These are phyloP conservation scores for Tipula confusa DNA, from an alignment of 2,888 invertebrate species.

Conservation along the genomic window DNA sequence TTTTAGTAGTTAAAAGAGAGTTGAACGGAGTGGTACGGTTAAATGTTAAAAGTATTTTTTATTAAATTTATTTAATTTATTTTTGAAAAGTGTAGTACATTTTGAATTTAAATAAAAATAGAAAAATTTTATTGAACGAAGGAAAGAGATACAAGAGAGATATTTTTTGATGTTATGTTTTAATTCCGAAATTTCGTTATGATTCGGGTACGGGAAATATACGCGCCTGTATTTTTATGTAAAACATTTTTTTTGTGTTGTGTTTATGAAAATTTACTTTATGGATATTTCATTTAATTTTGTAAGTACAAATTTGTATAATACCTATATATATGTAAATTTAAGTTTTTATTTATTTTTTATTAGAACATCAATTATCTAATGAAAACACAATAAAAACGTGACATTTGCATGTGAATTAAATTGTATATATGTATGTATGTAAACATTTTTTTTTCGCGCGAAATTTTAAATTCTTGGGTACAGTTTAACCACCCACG, in stretches of 20 bases:
- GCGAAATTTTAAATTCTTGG: background rate
- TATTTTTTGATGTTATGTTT: background rate
- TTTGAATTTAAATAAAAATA: background rate
- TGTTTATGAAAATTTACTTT: background rate
- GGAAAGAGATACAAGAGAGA: background rate
- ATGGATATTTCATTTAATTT: background rate
- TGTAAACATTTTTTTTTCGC: background rate
- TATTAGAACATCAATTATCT: background rate
- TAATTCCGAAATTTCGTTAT: background rate
- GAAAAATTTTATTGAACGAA: background rate
- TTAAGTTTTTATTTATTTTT: background rate
- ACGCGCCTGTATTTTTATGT: background rate
- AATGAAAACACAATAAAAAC: background rate
- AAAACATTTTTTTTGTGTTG: background rate
- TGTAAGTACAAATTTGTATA: background rate
- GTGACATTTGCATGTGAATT: slow-evolving; percentile 20
- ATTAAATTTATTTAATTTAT: background rate
- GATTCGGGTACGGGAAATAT: background rate
- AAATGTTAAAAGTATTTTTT: background rate
- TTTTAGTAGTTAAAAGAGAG: background rate
- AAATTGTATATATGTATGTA: too few relatives aligned
- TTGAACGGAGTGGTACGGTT: background rate
- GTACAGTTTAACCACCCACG: background rate
- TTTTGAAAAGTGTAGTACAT: background rate
- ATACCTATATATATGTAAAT: background rate